phyloP scores from a whole-genome alignment of 2,888 invertebrate species.

The Diloba caeruleocephala region DNA sequence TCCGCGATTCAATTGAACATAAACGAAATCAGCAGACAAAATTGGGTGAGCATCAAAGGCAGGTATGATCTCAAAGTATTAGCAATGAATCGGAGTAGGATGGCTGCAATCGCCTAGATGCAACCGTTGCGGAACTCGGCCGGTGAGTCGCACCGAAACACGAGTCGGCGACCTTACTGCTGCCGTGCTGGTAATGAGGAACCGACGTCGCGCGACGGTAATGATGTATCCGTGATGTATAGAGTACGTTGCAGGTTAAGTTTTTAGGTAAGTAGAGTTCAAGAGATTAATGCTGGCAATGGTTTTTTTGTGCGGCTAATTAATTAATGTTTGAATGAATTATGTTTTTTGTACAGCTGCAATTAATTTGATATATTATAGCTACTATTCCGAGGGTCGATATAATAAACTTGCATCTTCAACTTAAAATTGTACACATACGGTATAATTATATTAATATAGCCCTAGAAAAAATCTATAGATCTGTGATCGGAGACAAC shows the following conservation, averaged over 20 bases:
- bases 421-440: no score
- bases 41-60: constrained; percentile 9
- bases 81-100: constrained; percentile 32
- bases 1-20: no score
- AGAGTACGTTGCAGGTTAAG: constrained; percentile 53
- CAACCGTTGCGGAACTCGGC: constrained; percentile 54
- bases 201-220: constrained; percentile 4
- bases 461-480: no score
- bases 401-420: no score
- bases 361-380: no score
- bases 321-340: no score
- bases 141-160: constrained; percentile 49
- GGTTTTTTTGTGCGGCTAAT: no score
- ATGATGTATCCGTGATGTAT: not conserved
- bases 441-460: no score
- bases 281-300: not conserved
- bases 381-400: no score
- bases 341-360: not conserved
- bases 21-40: not conserved
- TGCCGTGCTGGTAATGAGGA: constrained; percentile 42
- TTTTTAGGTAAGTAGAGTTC: no score
- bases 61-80: constrained; percentile 25
- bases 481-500: no score
- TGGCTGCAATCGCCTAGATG: constrained; percentile 56
- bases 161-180: constrained; percentile 71